Percentiles rank a stretch among this genome's conserved stretches.
Evolutionary conservation across 2,888 invertebrate genomes (phyloP).

Genomic region (Plagodis pulveraria): DNA sequence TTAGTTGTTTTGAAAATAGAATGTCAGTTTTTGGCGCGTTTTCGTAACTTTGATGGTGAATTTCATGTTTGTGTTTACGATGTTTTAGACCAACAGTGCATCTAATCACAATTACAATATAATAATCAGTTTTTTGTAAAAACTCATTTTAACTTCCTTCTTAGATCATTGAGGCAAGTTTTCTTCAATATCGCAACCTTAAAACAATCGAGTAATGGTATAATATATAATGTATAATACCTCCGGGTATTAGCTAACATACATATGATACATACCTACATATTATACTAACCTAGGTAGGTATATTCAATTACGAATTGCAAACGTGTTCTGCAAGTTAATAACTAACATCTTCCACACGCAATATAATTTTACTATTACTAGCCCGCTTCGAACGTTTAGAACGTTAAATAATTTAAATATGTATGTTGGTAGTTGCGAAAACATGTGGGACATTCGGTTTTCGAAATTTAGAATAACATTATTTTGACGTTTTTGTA

Average conservation of each 20-base stretch:
- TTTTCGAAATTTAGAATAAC: neutral
- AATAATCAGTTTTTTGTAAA: too few species aligned
- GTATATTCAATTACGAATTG: conserved; percentile 2
- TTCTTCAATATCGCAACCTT: too few species aligned
- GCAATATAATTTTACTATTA: conserved; percentile 16
- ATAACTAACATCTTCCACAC: conserved; percentile 21
- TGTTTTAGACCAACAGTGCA: neutral
- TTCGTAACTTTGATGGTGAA: neutral
- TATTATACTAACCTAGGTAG: too few species aligned
- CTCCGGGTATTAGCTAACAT: too few species aligned
- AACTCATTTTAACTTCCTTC: too few species aligned
- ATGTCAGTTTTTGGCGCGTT: conserved; percentile 6
- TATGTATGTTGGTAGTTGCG: conserved; percentile 1
- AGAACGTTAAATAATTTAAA: neutral
- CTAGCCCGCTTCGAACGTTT: neutral
- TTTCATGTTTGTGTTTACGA: neutral
- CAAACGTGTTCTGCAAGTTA: conserved; percentile 18
- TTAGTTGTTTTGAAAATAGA: conserved; percentile 44
- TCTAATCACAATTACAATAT: too few species aligned
- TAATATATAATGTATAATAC: too few species aligned
- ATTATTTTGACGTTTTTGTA: too few species aligned
- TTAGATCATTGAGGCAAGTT: too few species aligned
- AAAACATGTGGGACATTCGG: neutral
- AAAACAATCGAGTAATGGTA: too few species aligned
- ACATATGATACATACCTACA: too few species aligned